Base-by-base conservation (phyloP, 2,797 vertebrate species). In the Karalla daura region DNA sequence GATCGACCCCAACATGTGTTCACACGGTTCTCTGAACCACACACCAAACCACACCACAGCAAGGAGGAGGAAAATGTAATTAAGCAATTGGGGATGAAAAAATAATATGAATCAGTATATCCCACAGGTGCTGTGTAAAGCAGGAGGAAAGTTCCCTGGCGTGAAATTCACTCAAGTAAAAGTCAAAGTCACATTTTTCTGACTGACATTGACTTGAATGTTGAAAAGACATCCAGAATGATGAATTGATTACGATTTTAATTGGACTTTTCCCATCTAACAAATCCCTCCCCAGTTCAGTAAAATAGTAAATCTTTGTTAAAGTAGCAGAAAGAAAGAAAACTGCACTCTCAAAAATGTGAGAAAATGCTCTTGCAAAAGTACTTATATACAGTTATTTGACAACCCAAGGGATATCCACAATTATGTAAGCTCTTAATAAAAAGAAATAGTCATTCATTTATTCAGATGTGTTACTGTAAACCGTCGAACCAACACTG, bases 1-100 rank as follows among this genome's bases (percentile, higher is more conserved):
- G 13, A 74, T 49, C n/a, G 68, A 58, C 28, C 28, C 15, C 2
- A 64, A 56, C 28, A 40, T 23, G 24, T 47, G 41, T 54, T 80
- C 49, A 39, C 1, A 5, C 60, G 58, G 62, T 59, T 68, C 60
- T 18, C 61, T 56, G 54, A 64, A 33, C 67, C 44, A 67, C 27
- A 77, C 61, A 47, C 4, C n/a, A n/a, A 51, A 32, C 14, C 55
- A 24, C 50, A 33, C 70, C 47, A 64, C 4, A 75, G 23, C 36
- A 56, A 50, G 49, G 54, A n/a, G 2, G 17, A 15, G 5, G 7
- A 35, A 45, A 12, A 64, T 3, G 52, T n/a, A n/a, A n/a, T n/a
- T n/a, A n/a, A n/a, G 28, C 56, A 62, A 46, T 25, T 50, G 11
- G 8, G 24, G 20, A 10, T 5, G 6, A 35, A 9, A 23, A 72